Percentiles rank a stretch among this genome's conserved stretches.
phyloP scores from a whole-genome alignment of 2,797 vertebrate genomes.

The Eulemur rubriventer region DNA sequence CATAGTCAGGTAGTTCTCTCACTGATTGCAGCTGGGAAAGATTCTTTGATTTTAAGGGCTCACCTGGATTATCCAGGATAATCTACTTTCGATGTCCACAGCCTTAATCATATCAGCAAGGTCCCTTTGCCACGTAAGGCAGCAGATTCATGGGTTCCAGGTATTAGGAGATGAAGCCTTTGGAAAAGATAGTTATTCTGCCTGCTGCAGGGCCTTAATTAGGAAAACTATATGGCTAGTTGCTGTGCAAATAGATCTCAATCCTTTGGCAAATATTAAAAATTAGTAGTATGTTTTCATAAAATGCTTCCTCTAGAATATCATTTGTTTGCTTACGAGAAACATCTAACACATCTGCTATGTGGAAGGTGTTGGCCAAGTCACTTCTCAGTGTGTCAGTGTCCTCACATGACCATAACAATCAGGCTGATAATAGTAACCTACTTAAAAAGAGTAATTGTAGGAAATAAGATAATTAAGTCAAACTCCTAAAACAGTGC shows the following conservation, averaged over 20 bases:
- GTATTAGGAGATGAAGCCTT: not conserved
- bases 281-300: not conserved
- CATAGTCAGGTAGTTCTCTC: not conserved
- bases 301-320: not conserved
- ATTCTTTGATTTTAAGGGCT: not conserved
- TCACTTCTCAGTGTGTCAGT: not conserved
- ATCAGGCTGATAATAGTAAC: not conserved
- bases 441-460: not conserved
- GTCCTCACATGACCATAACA: not conserved
- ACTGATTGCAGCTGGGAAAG: not conserved
- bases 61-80: not conserved
- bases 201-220: not conserved
- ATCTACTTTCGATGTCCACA: not conserved
- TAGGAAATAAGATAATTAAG: not conserved
- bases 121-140: not conserved
- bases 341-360: not conserved
- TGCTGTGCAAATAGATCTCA: not conserved
- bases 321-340: constrained; percentile 3
- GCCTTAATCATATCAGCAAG: not conserved
- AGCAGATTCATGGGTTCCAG: not conserved
- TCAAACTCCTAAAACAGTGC: not conserved
- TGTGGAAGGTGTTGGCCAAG: not conserved
- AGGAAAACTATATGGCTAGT: not conserved
- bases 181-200: not conserved
- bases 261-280: not conserved